Conservation (phyloP, 2,113 vertebrate species). For the Acrocephalus kingi region DNA sequence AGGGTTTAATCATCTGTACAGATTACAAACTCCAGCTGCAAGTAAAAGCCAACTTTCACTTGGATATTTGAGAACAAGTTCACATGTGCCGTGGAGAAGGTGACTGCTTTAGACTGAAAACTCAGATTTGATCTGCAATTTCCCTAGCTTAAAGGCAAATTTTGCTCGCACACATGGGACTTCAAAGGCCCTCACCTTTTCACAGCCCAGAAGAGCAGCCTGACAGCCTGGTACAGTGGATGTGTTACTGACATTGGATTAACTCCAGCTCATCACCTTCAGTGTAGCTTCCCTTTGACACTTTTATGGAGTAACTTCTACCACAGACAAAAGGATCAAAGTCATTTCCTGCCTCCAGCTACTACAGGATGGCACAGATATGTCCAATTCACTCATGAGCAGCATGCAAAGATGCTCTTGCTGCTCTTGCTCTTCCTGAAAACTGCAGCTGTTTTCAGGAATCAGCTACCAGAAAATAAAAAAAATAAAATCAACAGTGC, state of each 20-base stretch:
- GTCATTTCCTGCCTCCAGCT: neutral
- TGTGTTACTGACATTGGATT: neutral
- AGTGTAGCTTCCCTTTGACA: neutral
- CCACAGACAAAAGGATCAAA: neutral
- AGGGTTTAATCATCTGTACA: neutral
- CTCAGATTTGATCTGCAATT: neutral
- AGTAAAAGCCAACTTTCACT: neutral
- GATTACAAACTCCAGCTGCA: neutral
- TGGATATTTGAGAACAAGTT: neutral
- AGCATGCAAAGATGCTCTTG: neutral
- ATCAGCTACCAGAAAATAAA: neutral
- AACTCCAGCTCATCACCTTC: neutral
- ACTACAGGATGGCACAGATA: neutral
- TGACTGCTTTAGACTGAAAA: neutral
- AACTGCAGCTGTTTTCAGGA: neutral
- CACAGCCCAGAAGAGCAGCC: neutral
- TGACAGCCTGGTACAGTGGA: neutral
- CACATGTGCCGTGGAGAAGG: neutral
- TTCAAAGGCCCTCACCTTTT: neutral
- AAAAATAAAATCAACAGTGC: neutral
- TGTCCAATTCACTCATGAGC: neutral
- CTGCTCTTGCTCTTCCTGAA: neutral
- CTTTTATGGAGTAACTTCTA: neutral
- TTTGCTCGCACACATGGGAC: neutral
- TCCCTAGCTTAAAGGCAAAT: constrained; percentile 14